Evolutionary conservation across 2,113 vertebrate species (phyloP).

Genomic region (Xenotilapia caudafasciata): DNA sequence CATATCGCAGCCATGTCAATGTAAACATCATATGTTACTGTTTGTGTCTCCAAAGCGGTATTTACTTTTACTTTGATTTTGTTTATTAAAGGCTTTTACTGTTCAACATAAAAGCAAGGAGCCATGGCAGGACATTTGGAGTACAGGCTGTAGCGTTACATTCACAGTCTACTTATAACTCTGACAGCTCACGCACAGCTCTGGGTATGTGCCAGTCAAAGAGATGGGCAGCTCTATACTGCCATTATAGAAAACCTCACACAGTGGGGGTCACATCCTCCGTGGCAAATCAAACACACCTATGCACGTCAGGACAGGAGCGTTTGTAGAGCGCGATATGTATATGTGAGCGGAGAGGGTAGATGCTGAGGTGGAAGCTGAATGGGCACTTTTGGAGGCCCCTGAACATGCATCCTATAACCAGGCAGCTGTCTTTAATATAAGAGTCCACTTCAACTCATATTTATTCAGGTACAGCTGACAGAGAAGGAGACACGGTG

Average conservation of each 20-base stretch:
- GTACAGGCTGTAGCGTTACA: neutral
- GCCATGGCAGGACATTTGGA: slow-evolving; percentile 25
- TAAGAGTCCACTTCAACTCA: slow-evolving; percentile 54
- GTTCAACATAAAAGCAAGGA: slow-evolving; percentile 48
- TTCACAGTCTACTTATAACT: slow-evolving; percentile 23
- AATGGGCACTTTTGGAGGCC: slow-evolving; percentile 46
- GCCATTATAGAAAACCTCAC: slow-evolving; percentile 27
- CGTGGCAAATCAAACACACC: slow-evolving; percentile 39
- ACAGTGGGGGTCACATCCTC: slow-evolving; percentile 12
- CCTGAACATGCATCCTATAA: slow-evolving; percentile 45
- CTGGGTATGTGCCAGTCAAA: slow-evolving; percentile 34
- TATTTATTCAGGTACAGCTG: slow-evolving; percentile 75
- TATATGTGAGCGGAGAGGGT: neutral
- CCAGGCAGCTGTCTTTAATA: slow-evolving; percentile 76
- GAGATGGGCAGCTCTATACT: slow-evolving; percentile 7
- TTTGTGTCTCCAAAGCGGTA: slow-evolving; percentile 36
- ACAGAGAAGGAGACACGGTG: slow-evolving; percentile 38
- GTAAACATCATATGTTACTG: slow-evolving; percentile 53
- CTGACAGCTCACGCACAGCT: slow-evolving; percentile 22
- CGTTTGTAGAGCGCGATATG: neutral
- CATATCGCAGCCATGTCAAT: slow-evolving; percentile 36
- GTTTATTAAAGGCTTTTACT: slow-evolving; percentile 57
- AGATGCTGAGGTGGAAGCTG: slow-evolving; percentile 24
- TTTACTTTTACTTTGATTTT: slow-evolving; percentile 60
- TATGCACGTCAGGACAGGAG: slow-evolving; percentile 29